Evolutionary conservation across 2,797 vertebrate genomes (phyloP), one percentile per base, ranked within the genome.

Genomic region (Bufotes viridis): DNA sequence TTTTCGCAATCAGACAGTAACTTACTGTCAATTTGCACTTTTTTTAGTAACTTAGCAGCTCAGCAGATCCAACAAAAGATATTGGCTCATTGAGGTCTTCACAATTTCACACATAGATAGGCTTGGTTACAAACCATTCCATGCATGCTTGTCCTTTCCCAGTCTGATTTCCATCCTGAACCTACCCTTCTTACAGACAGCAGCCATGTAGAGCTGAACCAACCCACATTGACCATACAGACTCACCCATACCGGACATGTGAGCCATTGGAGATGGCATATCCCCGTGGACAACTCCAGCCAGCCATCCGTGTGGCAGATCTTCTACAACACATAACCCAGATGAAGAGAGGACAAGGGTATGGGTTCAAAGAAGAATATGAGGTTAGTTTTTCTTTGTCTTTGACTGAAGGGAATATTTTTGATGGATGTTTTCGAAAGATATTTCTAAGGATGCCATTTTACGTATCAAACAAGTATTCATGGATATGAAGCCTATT

Each of bases 271-370:
- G 98, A 99, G 93, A 96, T 99, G 94, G 97, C 97, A 93, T 99
- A 99, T 91, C 96, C 98, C 82, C 94, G 97, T 0, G 98, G 97
- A 1, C 97, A 99, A 95, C 97, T 99, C 90, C 98, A 99, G 92
- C 98, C 98, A 0, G 98, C 98, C 84, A 99, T 99, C 90, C 95
- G 98, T 2, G 98, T 99, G 26, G 98, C 98, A 0, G 98, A 99
- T 92, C 95, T 99, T 85, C 95, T 99, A 26, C 98, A 99, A 87
- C 98, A 99, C 95, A 99, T 99, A 95, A 99, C 98, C 24, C 98
- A 99, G 96, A 99, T 99, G 98, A 99, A 99, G 92, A 96, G 98
- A 92, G 98, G 98, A 65, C 97, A 99, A 92, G 97, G 98, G 83
- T 99, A 99, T 0, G 98, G 98, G 0, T 99, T 99, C 93, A 99